These are phyloP conservation scores for Astyanax mexicanus DNA, from an alignment of 2,797 vertebrate genomes.

Conservation along the genomic window DNA sequence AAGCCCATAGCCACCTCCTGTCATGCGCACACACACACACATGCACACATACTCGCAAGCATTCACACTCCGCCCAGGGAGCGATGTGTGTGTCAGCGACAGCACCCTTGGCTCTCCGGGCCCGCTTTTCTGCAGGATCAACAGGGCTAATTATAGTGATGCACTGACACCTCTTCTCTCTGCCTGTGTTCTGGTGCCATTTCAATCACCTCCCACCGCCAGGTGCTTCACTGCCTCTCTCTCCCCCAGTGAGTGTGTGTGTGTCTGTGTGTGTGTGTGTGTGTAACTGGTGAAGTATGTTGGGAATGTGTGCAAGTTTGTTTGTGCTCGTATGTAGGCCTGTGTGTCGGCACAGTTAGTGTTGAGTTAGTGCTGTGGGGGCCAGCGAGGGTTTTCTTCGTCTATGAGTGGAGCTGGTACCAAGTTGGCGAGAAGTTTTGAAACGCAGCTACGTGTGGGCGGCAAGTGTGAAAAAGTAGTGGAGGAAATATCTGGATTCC, in stretches of 20 bases:
- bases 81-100: slow-evolving; percentile 56
- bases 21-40: slow-evolving; percentile 55
- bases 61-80: slow-evolving; percentile 57
- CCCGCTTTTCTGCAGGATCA: slow-evolving; percentile 61
- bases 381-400: slow-evolving; percentile 53
- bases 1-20: slow-evolving; percentile 57
- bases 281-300: slow-evolving; percentile 16
- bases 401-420: slow-evolving; percentile 57
- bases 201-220: slow-evolving; percentile 63
- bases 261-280: slow-evolving; percentile 42
- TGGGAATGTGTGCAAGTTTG: slow-evolving; percentile 37
- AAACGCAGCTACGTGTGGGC: slow-evolving; percentile 38
- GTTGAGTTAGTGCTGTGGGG: slow-evolving; percentile 40
- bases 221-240: slow-evolving; percentile 58
- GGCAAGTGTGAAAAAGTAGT: slow-evolving; percentile 36
- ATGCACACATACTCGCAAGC: slow-evolving; percentile 47
- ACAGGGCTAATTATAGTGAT: slow-evolving; percentile 65
- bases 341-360: slow-evolving; percentile 36
- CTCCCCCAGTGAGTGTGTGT: slow-evolving; percentile 34
- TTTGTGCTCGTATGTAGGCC: slow-evolving; percentile 47
- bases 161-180: slow-evolving; percentile 60
- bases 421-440: slow-evolving; percentile 52
- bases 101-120: slow-evolving; percentile 53
- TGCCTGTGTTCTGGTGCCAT: slow-evolving; percentile 57
- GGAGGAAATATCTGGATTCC: slow-evolving; percentile 38